Conservation (phyloP, 2,888 invertebrate species). For the Druceiella hillmani region DNA sequence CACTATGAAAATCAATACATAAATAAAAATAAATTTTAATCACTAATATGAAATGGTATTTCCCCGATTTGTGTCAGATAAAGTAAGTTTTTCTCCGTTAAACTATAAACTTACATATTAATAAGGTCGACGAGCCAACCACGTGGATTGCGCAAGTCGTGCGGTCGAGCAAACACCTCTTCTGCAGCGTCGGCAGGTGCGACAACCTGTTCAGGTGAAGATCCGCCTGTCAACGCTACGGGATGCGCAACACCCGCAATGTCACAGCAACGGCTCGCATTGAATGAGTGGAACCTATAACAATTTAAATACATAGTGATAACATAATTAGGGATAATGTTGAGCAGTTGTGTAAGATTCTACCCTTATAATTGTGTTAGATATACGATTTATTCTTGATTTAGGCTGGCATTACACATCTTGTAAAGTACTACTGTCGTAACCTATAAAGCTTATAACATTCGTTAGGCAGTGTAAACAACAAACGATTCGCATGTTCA, state of each 20-base stretch:
- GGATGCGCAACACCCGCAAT: conserved; percentile 61
- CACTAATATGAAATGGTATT: no score
- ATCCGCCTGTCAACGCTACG: conserved; percentile 45
- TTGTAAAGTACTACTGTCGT: no score
- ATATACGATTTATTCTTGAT: no score
- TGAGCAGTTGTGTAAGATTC: conserved; percentile 8
- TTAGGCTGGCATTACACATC: no score
- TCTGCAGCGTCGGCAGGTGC: conserved; percentile 27
- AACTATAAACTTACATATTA: conserved; percentile 70
- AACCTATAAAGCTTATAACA: no score
- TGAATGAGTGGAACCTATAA: conserved; percentile 78
- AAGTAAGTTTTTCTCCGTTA: no score
- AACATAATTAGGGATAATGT: not conserved
- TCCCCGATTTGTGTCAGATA: no score
- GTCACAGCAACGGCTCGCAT: conserved; percentile 73
- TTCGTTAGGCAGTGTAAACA: no score
- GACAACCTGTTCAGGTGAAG: not conserved
- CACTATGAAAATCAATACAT: no score
- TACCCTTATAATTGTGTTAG: conserved; percentile 7
- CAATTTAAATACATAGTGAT: conserved; percentile 1
- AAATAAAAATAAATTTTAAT: no score
- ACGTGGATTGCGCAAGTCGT: conserved; percentile 78
- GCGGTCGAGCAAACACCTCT: conserved; percentile 62
- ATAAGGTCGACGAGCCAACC: conserved; percentile 97
- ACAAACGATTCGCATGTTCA: no score